Percentiles rank a stretch among this genome's conserved stretches.
Conservation (phyloP, 2,888 invertebrate genomes). For the Mesochorus sp. region DNA sequence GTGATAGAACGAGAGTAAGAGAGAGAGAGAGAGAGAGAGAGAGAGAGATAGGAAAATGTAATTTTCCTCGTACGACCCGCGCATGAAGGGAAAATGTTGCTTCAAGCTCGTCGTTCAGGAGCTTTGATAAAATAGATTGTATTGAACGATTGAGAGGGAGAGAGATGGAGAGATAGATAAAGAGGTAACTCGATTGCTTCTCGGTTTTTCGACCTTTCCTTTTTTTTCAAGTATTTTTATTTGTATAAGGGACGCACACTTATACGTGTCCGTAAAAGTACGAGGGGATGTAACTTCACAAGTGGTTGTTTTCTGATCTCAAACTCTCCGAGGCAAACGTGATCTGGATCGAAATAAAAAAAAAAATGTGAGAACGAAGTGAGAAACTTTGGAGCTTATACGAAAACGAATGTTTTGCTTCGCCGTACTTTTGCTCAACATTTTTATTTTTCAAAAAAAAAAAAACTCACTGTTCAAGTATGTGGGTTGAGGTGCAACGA, state of each 20-base stretch:
- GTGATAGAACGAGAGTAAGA: too few species aligned
- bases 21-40: neutral
- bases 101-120: neutral
- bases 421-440: too few species aligned
- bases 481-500: too few species aligned
- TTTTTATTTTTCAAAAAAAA: too few species aligned
- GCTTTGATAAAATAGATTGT: slow-evolving; percentile 38
- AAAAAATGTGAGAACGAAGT: slow-evolving; percentile 7
- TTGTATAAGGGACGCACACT: neutral
- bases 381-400: slow-evolving; percentile 2
- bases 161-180: neutral
- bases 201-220: slow-evolving; percentile 20
- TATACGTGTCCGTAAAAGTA: neutral
- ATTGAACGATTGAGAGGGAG: slow-evolving; percentile 14
- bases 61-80: slow-evolving; percentile 26
- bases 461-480: too few species aligned
- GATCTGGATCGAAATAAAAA: slow-evolving; percentile 11
- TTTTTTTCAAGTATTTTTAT: neutral
- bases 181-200: slow-evolving; percentile 21
- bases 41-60: slow-evolving; percentile 20
- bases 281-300: slow-evolving; percentile 16
- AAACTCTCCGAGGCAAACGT: slow-evolving; percentile 33
- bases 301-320: slow-evolving; percentile 24
- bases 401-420: too few species aligned
- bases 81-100: neutral